These are phyloP conservation scores for Neopipo cinnamomea DNA, from an alignment of 2,113 vertebrate genomes.

Conservation along the genomic window DNA sequence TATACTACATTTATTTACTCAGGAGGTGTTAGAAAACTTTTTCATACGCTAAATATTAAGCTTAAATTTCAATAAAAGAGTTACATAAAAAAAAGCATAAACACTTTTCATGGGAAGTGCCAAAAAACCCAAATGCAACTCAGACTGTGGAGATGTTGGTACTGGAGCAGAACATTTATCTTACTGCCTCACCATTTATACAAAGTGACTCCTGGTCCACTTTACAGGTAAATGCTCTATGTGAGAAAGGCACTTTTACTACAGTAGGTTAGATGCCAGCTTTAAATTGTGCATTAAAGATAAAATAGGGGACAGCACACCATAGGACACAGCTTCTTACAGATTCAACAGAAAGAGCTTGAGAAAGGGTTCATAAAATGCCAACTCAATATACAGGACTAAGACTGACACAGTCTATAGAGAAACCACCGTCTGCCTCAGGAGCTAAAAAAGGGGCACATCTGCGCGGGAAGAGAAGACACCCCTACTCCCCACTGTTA, in stretches of 20 bases:
- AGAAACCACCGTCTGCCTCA: not conserved
- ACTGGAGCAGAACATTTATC: not conserved
- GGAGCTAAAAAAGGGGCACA: not conserved
- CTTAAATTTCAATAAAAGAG: not conserved
- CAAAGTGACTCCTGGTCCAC: not conserved
- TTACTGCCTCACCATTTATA: not conserved
- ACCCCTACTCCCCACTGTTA: not conserved
- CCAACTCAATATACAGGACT: not conserved
- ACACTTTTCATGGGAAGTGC: not conserved
- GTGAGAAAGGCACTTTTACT: not conserved
- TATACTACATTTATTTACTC: not conserved
- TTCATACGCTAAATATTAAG: not conserved
- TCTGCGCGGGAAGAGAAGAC: not conserved
- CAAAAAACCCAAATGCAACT: not conserved
- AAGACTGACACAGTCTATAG: not conserved
- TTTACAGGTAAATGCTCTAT: not conserved
- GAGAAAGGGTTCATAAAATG: not conserved
- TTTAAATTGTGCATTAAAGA: not conserved
- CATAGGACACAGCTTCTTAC: not conserved
- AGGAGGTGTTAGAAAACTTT: not conserved
- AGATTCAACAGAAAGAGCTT: not conserved
- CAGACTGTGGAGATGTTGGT: not conserved
- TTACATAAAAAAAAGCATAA: not conserved
- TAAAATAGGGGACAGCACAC: not conserved
- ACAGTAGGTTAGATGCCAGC: not conserved